These are phyloP conservation scores for Petrophora chlorosata DNA, from an alignment of 2,888 invertebrate species.

Conservation along the genomic window DNA sequence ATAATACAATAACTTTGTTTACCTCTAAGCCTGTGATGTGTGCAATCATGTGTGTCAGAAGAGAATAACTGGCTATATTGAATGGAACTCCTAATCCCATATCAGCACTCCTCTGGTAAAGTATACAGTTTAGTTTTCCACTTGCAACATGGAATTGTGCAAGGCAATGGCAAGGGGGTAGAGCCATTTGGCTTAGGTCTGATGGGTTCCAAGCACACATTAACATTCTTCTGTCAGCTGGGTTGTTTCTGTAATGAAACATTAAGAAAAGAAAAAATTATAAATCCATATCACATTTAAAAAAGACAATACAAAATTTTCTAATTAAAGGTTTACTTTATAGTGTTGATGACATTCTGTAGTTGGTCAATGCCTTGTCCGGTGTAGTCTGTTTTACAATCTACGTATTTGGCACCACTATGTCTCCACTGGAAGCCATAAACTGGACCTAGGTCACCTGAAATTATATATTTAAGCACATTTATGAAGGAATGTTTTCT, in stretches of 20 bases:
- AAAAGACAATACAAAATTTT: no score
- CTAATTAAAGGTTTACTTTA: slow-evolving; percentile 76
- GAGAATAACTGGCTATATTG: slow-evolving; percentile 98
- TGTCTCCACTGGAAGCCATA: slow-evolving; percentile 99
- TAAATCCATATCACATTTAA: no score
- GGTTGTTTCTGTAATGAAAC: slow-evolving; percentile 82
- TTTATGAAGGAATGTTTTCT: not conserved
- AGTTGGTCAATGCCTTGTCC: slow-evolving; percentile 96
- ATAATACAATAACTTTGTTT: slow-evolving; percentile 16
- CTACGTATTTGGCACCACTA: slow-evolving; percentile 95
- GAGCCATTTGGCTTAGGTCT: slow-evolving; percentile 94
- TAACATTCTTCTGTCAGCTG: slow-evolving; percentile 94
- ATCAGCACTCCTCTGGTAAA: slow-evolving; percentile 98
- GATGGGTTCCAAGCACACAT: slow-evolving; percentile 98
- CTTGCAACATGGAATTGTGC: slow-evolving; percentile 96
- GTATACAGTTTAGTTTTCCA: slow-evolving; percentile 93
- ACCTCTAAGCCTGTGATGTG: slow-evolving; percentile 96
- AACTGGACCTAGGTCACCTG: slow-evolving; percentile 96
- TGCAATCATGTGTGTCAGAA: slow-evolving; percentile 97
- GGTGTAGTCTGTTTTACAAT: slow-evolving; percentile 91
- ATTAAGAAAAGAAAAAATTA: not conserved
- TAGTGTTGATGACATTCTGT: slow-evolving; percentile 89
- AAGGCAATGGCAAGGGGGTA: slow-evolving; percentile 98
- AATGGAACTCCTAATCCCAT: slow-evolving; percentile 99
- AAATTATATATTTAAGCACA: not conserved